Conservation (phyloP, 2,888 invertebrate genomes). For the Listrodromus nycthemerus region DNA sequence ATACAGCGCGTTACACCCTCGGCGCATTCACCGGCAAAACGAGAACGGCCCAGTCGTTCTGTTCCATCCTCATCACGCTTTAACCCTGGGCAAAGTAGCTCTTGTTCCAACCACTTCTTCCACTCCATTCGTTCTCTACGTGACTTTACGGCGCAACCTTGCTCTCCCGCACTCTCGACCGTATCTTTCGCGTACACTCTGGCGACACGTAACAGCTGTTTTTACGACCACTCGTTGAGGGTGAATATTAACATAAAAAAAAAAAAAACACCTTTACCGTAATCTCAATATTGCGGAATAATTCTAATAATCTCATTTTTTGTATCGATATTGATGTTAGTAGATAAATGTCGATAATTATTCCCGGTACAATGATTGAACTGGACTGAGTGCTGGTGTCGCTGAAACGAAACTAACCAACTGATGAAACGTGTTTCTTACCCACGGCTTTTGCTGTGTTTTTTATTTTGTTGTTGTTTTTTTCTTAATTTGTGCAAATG, state of each 20-base stretch:
- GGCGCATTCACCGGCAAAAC: conserved; percentile 54
- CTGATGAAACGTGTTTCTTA: not conserved
- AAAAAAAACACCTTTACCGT: not conserved
- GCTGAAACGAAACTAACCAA: too few species aligned
- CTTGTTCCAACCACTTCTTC: conserved; percentile 38
- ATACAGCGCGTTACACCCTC: conserved; percentile 40
- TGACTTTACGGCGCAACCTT: conserved; percentile 49
- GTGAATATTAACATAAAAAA: not conserved
- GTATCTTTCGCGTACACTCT: conserved; percentile 5
- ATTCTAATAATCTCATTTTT: not conserved
- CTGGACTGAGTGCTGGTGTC: too few species aligned
- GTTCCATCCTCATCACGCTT: conserved; percentile 23
- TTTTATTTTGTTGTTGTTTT: not conserved
- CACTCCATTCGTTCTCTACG: conserved; percentile 52
- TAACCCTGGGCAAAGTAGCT: conserved; percentile 22
- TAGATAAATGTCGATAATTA: too few species aligned
- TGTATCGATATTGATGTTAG: too few species aligned
- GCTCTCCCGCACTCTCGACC: conserved; percentile 8
- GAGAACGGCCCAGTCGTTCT: conserved; percentile 18
- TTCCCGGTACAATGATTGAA: too few species aligned
- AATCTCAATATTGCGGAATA: not conserved
- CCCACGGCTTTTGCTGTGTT: not conserved
- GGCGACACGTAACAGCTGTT: conserved; percentile 22
- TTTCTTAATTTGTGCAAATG: not conserved
- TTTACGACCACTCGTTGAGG: not conserved